These are phyloP conservation scores for Dinothrombium tinctorium DNA, from an alignment of 1,140 invertebrate genomes.

Conservation along the genomic window DNA sequence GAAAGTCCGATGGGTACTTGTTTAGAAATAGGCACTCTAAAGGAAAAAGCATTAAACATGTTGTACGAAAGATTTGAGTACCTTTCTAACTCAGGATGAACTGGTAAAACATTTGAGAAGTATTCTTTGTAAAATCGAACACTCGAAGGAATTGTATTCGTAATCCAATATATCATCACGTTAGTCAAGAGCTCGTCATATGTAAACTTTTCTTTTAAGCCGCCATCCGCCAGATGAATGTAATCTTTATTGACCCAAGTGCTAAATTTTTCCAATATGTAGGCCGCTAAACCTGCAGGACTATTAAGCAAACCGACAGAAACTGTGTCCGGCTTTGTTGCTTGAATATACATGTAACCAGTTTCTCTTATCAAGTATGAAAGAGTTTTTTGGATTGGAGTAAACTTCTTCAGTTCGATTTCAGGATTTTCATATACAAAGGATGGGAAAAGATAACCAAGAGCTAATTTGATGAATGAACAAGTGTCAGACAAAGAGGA, in stretches of 20 bases:
- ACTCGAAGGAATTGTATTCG: slow-evolving; percentile 46
- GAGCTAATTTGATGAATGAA: slow-evolving; percentile 23
- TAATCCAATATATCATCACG: slow-evolving; percentile 64
- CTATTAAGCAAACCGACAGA: slow-evolving; percentile 27
- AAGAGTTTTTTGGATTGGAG: slow-evolving; percentile 19
- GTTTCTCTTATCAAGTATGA: slow-evolving; percentile 32
- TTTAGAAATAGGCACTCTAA: slow-evolving; percentile 11
- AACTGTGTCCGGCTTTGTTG: slow-evolving; percentile 71
- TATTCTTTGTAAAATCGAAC: slow-evolving; percentile 45
- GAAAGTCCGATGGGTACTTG: slow-evolving; percentile 22
- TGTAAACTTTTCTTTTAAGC: slow-evolving; percentile 32
- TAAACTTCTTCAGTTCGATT: slow-evolving; percentile 26
- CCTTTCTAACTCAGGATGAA: neutral
- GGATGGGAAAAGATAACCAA: slow-evolving; percentile 30
- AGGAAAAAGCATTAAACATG: neutral
- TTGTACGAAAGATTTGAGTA: neutral
- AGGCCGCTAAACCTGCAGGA: slow-evolving; percentile 24
- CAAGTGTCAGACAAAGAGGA: neutral
- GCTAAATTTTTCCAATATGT: slow-evolving; percentile 64
- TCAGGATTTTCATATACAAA: slow-evolving; percentile 27
- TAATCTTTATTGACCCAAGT: slow-evolving; percentile 9
- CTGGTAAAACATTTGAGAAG: slow-evolving; percentile 30
- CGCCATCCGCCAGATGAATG: slow-evolving; percentile 35
- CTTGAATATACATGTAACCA: slow-evolving; percentile 55
- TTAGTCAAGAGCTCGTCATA: slow-evolving; percentile 59